These are phyloP conservation scores for Euzetes globulus DNA, from an alignment of 2,888 invertebrate genomes.

Conservation along the genomic window DNA sequence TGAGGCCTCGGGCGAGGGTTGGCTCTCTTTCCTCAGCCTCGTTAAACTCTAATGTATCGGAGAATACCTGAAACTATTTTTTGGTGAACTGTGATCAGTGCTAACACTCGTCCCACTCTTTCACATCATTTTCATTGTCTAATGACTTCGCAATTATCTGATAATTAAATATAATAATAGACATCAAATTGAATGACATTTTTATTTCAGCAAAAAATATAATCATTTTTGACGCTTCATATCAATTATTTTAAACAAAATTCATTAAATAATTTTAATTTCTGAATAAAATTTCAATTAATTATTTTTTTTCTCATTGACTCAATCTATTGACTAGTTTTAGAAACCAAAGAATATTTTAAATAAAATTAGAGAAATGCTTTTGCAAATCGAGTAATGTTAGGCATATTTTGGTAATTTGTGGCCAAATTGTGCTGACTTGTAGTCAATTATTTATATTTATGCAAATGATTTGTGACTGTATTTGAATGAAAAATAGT, in stretches of 20 bases:
- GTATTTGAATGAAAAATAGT: neutral
- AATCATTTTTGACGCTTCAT: neutral
- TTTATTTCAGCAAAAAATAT: neutral
- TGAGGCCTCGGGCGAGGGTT: neutral
- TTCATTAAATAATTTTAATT: no score
- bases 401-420: no score
- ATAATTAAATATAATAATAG: conserved; percentile 4
- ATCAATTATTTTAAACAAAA: no score
- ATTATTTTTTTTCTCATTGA: neutral
- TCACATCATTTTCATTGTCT: conserved; percentile 1
- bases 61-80: neutral
- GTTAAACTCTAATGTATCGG: neutral
- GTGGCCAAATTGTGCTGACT: no score
- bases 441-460: no score
- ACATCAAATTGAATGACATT: neutral
- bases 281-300: neutral
- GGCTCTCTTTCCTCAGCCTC: neutral
- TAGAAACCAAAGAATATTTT: neutral
- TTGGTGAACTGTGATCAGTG: neutral
- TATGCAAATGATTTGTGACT: no score
- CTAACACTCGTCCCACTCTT: neutral
- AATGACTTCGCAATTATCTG: neutral
- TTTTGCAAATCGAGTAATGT: neutral
- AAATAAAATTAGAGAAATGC: no score
- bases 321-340: neutral